A percentile compares a stretch with the other conserved stretches of the same genome.
These are phyloP conservation scores for Papilio glaucus DNA, from an alignment of 1,140 invertebrate genomes.

Conservation along the genomic window DNA sequence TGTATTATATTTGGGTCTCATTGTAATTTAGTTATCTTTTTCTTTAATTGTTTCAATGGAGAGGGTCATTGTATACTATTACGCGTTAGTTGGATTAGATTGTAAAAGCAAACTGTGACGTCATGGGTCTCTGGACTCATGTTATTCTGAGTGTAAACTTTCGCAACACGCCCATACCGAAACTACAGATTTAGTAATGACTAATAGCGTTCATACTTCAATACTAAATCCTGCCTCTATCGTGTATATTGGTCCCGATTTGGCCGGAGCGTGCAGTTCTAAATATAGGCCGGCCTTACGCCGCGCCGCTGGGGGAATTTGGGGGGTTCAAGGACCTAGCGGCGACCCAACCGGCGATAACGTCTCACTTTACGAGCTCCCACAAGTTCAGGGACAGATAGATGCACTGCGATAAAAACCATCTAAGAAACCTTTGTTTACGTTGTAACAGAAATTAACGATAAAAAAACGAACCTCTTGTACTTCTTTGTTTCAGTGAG, in stretches of 20 bases:
- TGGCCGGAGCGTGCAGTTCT: slow-evolving; percentile 67
- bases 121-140: not conserved
- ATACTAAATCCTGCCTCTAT: not conserved
- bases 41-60: too few relatives aligned
- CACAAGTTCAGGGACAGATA: slow-evolving; percentile 58
- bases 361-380: slow-evolving; percentile 45
- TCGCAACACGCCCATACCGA: not conserved
- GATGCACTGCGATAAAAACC: slow-evolving; percentile 37
- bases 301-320: slow-evolving; percentile 64
- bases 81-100: too few relatives aligned
- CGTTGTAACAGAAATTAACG: not conserved
- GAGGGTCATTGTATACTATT: too few relatives aligned
- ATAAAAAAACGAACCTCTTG: not conserved
- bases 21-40: too few relatives aligned
- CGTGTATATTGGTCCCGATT: slow-evolving; percentile 47
- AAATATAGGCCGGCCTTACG: slow-evolving; percentile 64
- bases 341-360: slow-evolving; percentile 64
- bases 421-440: slow-evolving; percentile 28
- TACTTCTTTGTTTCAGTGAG: not conserved
- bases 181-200: not conserved
- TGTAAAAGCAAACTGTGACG: too few relatives aligned
- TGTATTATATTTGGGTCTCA: too few relatives aligned
- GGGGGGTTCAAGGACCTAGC: slow-evolving; percentile 75
- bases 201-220: not conserved
- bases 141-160: slow-evolving; percentile 7